Percentiles rank a stretch among this genome's conserved stretches.
Conservation (phyloP, 64 coral and sea anemone species). For the Montipora capricornis region DNA sequence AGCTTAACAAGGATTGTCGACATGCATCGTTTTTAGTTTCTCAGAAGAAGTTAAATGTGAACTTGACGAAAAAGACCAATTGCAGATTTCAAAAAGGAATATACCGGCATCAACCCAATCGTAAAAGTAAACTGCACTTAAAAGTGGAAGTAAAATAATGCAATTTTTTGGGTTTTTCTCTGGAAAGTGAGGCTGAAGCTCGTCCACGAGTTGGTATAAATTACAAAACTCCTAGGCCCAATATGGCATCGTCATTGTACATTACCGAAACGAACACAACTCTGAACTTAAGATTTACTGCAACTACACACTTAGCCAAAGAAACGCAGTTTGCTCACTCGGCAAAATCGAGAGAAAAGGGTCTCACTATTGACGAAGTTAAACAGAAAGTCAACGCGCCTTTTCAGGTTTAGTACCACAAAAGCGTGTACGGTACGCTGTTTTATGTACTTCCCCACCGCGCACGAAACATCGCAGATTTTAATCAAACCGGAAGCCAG, state of each 20-base stretch:
- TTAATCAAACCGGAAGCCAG: slow-evolving; percentile 35
- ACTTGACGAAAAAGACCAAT: neutral
- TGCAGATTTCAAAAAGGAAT: neutral
- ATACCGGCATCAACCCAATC: neutral
- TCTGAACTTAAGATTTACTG: neutral
- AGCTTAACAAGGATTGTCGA: neutral
- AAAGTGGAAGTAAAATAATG: no score
- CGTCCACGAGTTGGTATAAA: neutral
- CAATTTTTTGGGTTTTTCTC: neutral
- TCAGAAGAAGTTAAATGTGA: neutral
- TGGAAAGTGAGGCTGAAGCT: neutral
- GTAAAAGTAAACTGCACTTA: no score
- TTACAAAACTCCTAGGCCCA: neutral
- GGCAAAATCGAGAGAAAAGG: neutral
- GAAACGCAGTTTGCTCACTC: neutral
- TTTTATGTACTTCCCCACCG: neutral
- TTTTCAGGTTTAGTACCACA: neutral
- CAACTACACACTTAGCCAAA: neutral
- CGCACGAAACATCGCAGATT: neutral
- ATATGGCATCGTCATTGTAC: neutral
- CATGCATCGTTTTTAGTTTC: no score
- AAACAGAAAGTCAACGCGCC: neutral
- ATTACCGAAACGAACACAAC: neutral
- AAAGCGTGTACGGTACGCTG: neutral
- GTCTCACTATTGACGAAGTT: neutral